A percentile compares a stretch with the other conserved stretches of the same genome.
These are phyloP conservation scores for Hypsopygia costalis DNA, from an alignment of 2,888 invertebrate genomes.

Conservation along the genomic window DNA sequence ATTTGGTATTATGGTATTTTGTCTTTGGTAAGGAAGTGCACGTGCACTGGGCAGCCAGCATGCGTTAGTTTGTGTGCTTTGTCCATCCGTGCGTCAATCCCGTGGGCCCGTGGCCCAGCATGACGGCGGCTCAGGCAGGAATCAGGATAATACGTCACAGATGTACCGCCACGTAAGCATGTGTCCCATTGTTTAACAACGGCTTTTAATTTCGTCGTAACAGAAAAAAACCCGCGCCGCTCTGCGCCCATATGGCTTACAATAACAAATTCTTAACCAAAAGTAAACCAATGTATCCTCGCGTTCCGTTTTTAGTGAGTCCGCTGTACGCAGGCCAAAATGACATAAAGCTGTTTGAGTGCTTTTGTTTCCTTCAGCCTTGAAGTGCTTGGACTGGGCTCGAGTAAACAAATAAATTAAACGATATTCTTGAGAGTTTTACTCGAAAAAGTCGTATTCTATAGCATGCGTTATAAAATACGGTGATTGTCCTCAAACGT, in stretches of 20 bases:
- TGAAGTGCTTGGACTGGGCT: constrained; percentile 33
- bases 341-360: constrained; percentile 47
- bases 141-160: constrained; percentile 33
- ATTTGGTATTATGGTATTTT: too few species aligned
- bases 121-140: too few species aligned
- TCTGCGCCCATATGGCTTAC: constrained; percentile 71
- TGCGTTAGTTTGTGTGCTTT: too few species aligned
- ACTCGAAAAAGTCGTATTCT: not conserved
- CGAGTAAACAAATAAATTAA: constrained; percentile 31
- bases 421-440: constrained; percentile 14
- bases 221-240: constrained; percentile 51
- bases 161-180: constrained; percentile 54
- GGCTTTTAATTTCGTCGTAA: constrained; percentile 62
- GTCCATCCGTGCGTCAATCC: too few species aligned
- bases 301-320: constrained; percentile 49
- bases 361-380: constrained; percentile 45
- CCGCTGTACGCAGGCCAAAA: constrained; percentile 42
- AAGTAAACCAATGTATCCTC: constrained; percentile 70
- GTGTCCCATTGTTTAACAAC: constrained; percentile 70
- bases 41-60: too few species aligned
- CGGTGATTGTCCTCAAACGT: too few species aligned
- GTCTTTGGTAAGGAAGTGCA: too few species aligned
- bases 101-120: too few species aligned
- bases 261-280: constrained; percentile 77
- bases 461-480: constrained; percentile 7